These are phyloP conservation scores for Drosophila littoralis DNA, from an alignment of 1,140 invertebrate genomes.

Conservation along the genomic window DNA sequence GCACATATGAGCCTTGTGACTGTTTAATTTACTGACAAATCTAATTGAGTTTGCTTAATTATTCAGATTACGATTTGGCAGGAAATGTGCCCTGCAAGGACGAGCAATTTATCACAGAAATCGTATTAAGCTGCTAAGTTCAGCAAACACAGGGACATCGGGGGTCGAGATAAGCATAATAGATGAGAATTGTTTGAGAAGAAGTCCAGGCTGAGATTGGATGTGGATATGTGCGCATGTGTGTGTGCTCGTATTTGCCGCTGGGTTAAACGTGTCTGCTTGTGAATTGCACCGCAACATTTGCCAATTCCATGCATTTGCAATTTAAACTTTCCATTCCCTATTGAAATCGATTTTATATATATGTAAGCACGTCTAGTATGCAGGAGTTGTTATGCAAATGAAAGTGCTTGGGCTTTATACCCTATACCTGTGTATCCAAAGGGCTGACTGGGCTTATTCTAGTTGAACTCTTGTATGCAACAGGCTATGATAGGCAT, in stretches of 20 bases:
- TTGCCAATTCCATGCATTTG: constrained; percentile 21
- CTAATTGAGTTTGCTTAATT: constrained; percentile 80
- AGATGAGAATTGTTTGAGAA: constrained; percentile 14
- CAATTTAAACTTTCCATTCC: constrained; percentile 25
- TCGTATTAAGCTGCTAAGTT: constrained; percentile 49
- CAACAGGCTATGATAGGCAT: no score
- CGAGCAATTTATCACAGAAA: constrained; percentile 58
- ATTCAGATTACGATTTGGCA: constrained; percentile 71
- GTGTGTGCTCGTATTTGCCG: constrained; percentile 16
- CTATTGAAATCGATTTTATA: constrained; percentile 33
- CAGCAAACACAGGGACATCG: constrained; percentile 8
- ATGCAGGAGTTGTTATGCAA: constrained; percentile 16
- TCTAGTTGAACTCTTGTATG: no score
- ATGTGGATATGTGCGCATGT: background rate
- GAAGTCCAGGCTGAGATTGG: constrained; percentile 21
- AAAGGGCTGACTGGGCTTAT: no score
- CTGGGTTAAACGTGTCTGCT: constrained; percentile 10
- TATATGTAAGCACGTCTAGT: constrained; percentile 1
- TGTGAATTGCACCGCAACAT: constrained; percentile 10
- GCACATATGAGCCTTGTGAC: constrained; percentile 35
- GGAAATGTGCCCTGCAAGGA: constrained; percentile 40
- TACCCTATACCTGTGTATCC: background rate
- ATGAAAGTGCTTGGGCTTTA: constrained; percentile 3
- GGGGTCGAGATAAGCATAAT: constrained; percentile 17
- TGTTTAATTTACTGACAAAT: constrained; percentile 50